Percentiles rank a stretch among this genome's conserved stretches.
Conservation (phyloP, 2,797 vertebrate species). For the Spondyliosoma cantharus region DNA sequence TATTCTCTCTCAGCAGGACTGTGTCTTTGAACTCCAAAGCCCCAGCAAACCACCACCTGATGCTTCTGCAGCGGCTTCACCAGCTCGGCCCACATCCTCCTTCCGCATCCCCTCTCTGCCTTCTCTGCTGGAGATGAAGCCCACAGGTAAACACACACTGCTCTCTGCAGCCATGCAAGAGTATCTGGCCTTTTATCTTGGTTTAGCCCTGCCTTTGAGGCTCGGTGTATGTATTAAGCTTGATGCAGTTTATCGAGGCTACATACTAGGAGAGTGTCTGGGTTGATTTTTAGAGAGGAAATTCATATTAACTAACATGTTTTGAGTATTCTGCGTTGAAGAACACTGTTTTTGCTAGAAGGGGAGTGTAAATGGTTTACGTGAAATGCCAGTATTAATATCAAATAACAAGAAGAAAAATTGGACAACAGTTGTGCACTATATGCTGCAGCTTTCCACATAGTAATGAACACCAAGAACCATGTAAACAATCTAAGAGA, state of each 20-base stretch:
- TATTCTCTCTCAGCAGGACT: slow-evolving; percentile 68
- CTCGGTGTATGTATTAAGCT: not conserved
- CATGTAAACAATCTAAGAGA: not conserved
- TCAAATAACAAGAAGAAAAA: not conserved
- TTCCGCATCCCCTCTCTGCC: slow-evolving; percentile 49
- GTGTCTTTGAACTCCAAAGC: slow-evolving; percentile 64
- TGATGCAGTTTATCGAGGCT: slow-evolving; percentile 9
- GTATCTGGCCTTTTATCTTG: slow-evolving; percentile 54
- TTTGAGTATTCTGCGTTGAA: slow-evolving; percentile 7
- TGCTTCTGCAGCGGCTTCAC: slow-evolving; percentile 52
- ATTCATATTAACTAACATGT: not conserved
- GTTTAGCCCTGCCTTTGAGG: slow-evolving; percentile 46
- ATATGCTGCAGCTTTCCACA: not conserved
- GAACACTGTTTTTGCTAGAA: slow-evolving; percentile 4
- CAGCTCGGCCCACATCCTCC: slow-evolving; percentile 35
- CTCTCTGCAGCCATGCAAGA: slow-evolving; percentile 26
- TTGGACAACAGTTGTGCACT: not conserved
- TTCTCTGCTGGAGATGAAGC: slow-evolving; percentile 69
- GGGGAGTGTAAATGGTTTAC: not conserved
- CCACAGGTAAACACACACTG: slow-evolving; percentile 72
- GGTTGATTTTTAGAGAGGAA: slow-evolving; percentile 12
- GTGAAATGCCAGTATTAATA: not conserved
- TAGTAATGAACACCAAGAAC: not conserved
- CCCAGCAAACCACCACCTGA: slow-evolving; percentile 32
- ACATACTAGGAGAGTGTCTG: not conserved